phyloP scores from a whole-genome alignment of 2,113 vertebrate species.

The Onychorhynchus coronatus region DNA sequence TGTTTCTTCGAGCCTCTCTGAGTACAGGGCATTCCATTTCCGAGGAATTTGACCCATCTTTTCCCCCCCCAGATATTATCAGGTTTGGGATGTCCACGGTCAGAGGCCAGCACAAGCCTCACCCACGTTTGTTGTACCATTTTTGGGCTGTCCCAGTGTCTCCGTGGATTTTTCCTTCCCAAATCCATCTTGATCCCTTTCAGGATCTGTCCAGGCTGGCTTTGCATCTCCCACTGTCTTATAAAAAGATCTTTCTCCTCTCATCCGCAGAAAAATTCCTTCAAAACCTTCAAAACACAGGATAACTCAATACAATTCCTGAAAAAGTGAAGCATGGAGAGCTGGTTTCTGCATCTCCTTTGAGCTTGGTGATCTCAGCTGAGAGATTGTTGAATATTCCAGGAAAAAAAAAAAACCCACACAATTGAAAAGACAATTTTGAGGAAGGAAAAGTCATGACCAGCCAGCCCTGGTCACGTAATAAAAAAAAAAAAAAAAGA shows the following conservation, averaged over 20 bases:
- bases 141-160: background rate
- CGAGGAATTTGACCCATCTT: background rate
- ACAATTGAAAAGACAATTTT: background rate
- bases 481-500: too few relatives aligned
- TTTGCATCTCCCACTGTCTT: background rate
- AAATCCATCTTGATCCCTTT: fast-evolving
- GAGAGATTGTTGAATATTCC: background rate
- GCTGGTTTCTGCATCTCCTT: background rate
- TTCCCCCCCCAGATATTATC: background rate
- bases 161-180: background rate
- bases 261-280: background rate
- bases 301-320: background rate
- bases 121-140: fast-evolving
- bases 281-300: background rate
- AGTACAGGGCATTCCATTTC: background rate
- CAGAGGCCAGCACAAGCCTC: background rate
- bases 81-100: fast-evolving
- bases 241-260: background rate
- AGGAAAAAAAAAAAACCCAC: background rate
- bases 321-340: background rate
- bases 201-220: background rate
- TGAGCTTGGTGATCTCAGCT: fast-evolving
- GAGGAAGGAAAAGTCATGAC: background rate
- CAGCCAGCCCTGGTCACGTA: background rate
- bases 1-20: background rate